Base-by-base conservation (phyloP, 2,888 invertebrate genomes). In the Agrochola lychnidis region DNA sequence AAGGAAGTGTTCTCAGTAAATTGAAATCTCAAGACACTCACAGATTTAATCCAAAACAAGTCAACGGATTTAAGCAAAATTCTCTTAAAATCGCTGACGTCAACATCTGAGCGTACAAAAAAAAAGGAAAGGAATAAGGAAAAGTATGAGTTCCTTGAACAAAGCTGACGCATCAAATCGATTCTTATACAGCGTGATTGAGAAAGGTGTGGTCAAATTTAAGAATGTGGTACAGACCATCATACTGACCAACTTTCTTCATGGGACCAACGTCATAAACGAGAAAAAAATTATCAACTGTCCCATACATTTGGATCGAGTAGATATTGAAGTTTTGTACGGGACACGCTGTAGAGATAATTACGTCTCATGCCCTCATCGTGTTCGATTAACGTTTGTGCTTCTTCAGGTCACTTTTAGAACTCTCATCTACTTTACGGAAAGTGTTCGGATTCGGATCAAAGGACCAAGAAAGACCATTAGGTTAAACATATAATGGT, bases 141-240 rank as follows among this genome's bases (percentile, higher is more conserved):
- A 51, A 51, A 7, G 7, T 51, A 51, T 7, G 19, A 19, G 7
- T 51, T 19, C 51, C 51, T 51, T 3, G 25, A 53, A 67, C 5
- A 56, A 64, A 36, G 16, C 30, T 81, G 82, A 82, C 67, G 42
- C 63, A 81, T 59, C 16, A 51, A 68, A 45, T n/a, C 3, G 4
- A 22, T 67, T 45, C 14, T 16, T 48, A 48, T 16, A 51, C 51
- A 19, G 51, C 51, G 51, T 51, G 5, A 5, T 4, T 16, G 4
- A 16, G 4, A 48, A 48, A 0, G 48, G 12, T 48, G 51, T 19
- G 51, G 45, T 19, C 19, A 19, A 2, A 51, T 48, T 48, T 48
- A 45, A 45, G 10, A 10, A 45, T 45, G 12, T 45, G 12, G 12
- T 45, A 45, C 12, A 12, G 16, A 0, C 14, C 14, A 45, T 16